Evolutionary conservation across 2,888 invertebrate genomes (phyloP), one percentile per base, ranked within the genome.

Genomic region (Calameuta idolon): DNA sequence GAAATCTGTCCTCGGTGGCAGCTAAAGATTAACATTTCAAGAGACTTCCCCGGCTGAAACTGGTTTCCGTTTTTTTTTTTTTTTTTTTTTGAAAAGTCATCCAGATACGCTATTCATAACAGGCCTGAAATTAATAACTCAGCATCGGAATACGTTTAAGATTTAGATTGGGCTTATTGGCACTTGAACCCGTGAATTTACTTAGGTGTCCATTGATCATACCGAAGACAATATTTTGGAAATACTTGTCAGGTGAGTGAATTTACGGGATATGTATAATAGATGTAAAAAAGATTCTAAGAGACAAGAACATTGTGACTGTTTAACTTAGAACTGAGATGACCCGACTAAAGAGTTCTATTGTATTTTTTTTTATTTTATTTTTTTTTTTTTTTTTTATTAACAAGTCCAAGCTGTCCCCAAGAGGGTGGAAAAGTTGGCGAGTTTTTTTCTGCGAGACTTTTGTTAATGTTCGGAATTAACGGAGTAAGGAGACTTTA

Each of bases 391-490:
- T 40, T 55, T 55, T 90, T 90, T 91, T 90, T 90, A 90, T 90
- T 91, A 91, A 90, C 90, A 90, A 91, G 90, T 90, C 89, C 87
- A 81, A 84, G 81, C 82, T 80, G 85, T 82, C 85, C 89, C 86
- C 87, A 81, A 77, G 90, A 84, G 88, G 75, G 76, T 78, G 77
- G 80, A 80, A 86, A 89, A 90, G 89, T 90, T 90, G 87, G 86
- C 86, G 89, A 91, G 90, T 91, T 91, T 23, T 55, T 37, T 37
- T 90, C 89, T 89, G 90, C 90, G 88, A 90, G 91, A 91, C 90
- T 90, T 91, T 91, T 91, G 91, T 91, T 91, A 91, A 91, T 91
- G 91, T 91, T 91, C 90, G 87, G 90, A 91, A 91, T 91, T 91
- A 91, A 91, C 90, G 90, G 90, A 90, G 91, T 91, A 91, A 91